Base-by-base conservation (phyloP, 2,797 vertebrate species). In the Emydoidea blandingii region DNA sequence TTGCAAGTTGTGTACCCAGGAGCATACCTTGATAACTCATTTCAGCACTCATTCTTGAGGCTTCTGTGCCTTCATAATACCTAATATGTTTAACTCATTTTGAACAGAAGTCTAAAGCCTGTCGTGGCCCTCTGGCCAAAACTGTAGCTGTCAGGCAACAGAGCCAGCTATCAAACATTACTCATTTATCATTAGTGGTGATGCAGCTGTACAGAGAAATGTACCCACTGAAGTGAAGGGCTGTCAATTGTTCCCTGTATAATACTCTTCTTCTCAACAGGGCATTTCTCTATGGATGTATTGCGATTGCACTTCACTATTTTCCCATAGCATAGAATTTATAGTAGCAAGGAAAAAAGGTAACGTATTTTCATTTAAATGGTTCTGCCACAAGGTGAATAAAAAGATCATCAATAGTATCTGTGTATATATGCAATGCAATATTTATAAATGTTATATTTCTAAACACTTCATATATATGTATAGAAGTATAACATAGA, bases 1-100 rank as follows among this genome's bases (percentile, higher is more conserved):
- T 99, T 99, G 98, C 98, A 99, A 98, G 98, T 99, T 98, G 98
- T 98, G 98, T 98, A 98, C 98, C 98, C 98, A 98, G 98, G 98
- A 99, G 98, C 98, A 98, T 99, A 98, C 98, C 98, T 98, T 98
- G 98, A 99, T 99, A 98, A 98, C 98, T 98, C 98, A 98, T 98
- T 98, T 98, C 98, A 98, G 97, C 97, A 97, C 98, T 98, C 98
- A 96, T 98, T 98, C 98, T 97, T 72, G 93, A 98, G 98, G 98
- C 97, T 98, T 98, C 98, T 98, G 98, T 97, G 98, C 98, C 98
- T 98, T 98, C 98, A 97, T 98, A 98, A 98, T 98, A 98, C 98
- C 98, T 97, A 98, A 98, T 98, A 98, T 98, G 98, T 98, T 98
- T 97, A 98, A 98, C 98, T 98, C 98, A 98, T 98, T 98, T 98